Percentiles rank a stretch among this genome's conserved stretches.
These are phyloP conservation scores for Papilio dardanus DNA, from an alignment of 1,140 invertebrate genomes.

Conservation along the genomic window DNA sequence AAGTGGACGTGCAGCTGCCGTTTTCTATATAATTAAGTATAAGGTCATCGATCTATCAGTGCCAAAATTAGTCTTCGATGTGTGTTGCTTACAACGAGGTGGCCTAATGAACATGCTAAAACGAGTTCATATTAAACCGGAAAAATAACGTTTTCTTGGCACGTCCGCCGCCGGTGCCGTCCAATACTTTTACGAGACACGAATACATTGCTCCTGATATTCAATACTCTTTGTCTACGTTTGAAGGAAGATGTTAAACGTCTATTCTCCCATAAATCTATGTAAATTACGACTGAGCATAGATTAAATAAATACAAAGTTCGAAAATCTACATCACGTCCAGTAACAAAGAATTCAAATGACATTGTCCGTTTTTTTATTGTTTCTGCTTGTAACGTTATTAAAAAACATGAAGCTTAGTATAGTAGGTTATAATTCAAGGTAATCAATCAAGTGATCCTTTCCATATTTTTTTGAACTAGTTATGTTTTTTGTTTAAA, in stretches of 20 bases:
- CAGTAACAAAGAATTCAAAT: background rate
- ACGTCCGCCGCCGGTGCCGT: conserved; percentile 56
- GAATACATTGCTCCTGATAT: conserved; percentile 35
- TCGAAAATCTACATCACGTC: background rate
- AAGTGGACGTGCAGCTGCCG: conserved; percentile 13
- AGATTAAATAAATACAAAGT: background rate
- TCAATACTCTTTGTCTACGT: background rate
- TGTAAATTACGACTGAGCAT: background rate
- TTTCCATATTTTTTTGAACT: background rate
- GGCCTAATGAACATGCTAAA: conserved; percentile 57
- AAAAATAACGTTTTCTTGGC: conserved; percentile 76
- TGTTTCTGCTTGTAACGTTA: background rate
- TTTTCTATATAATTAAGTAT: conserved; percentile 17
- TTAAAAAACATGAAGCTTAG: background rate
- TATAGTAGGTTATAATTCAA: conserved; percentile 2
- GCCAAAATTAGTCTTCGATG: conserved; percentile 40
- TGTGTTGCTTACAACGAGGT: conserved; percentile 47
- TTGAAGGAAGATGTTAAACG: background rate
- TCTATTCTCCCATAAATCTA: conserved; percentile 9
- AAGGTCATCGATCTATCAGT: conserved; percentile 30
- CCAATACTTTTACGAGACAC: conserved; percentile 57
- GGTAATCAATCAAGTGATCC: background rate
- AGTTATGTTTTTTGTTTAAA: background rate
- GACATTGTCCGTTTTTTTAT: conserved; percentile 4
- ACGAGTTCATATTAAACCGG: conserved; percentile 64